Conservation (phyloP, 2,113 vertebrate species). For the Ageneiosus marmoratus region DNA sequence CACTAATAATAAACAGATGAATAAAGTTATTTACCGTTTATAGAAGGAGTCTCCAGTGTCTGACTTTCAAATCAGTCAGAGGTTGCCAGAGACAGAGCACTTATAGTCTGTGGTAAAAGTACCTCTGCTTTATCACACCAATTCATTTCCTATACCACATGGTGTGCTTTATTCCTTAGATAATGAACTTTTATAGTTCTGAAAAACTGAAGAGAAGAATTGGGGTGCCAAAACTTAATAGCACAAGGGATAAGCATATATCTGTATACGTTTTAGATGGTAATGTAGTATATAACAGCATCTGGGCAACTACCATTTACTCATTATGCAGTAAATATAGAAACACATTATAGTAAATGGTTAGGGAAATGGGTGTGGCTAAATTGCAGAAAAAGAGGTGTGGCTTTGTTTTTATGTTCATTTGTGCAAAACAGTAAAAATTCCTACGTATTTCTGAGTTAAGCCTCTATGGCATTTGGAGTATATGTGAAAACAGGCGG, state of each 20-base stretch:
- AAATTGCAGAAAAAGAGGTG: too few relatives aligned
- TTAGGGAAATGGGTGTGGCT: background rate
- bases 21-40: background rate
- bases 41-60: background rate
- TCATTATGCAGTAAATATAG: background rate
- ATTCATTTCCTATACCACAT: background rate
- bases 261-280: background rate
- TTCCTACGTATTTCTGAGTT: too few relatives aligned
- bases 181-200: background rate
- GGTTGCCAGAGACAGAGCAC: too few relatives aligned
- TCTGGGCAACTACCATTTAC: background rate
- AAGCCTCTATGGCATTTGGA: too few relatives aligned
- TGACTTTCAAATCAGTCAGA: too few relatives aligned
- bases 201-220: background rate
- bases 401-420: background rate
- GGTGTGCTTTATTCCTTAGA: background rate
- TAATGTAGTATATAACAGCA: background rate
- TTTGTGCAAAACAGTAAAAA: background rate
- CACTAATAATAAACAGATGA: background rate
- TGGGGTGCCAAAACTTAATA: background rate
- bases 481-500: too few relatives aligned
- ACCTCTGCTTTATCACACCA: background rate
- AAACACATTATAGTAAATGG: too few relatives aligned
- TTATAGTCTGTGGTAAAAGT: background rate
- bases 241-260: background rate